Percentiles rank a stretch among this genome's conserved stretches.
These are phyloP conservation scores for Bursaphelenchus okinawaensis DNA, from an alignment of 2,888 invertebrate genomes.

Conservation along the genomic window DNA sequence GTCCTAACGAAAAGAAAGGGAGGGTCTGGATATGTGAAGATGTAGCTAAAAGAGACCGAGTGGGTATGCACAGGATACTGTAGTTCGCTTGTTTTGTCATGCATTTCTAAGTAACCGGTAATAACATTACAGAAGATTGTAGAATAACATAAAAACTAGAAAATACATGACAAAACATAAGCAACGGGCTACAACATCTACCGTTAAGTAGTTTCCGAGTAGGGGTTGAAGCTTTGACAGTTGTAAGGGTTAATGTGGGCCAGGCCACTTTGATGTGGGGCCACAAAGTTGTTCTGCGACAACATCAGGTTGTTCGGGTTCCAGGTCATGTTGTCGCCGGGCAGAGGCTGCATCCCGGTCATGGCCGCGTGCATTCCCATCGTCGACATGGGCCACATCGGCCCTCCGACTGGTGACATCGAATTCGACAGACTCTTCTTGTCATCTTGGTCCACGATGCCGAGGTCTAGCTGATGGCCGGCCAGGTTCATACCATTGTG, in stretches of 20 bases:
- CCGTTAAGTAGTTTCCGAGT: background rate
- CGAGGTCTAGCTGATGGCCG: background rate
- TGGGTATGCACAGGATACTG: too few relatives aligned
- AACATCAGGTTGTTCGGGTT: background rate
- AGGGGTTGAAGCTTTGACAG: background rate
- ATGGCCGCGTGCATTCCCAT: background rate
- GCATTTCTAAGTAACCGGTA: too few relatives aligned
- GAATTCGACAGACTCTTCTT: background rate
- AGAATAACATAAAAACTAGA: too few relatives aligned
- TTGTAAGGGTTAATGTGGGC: background rate
- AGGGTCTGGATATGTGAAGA: too few relatives aligned
- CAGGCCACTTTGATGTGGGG: background rate
- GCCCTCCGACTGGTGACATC: background rate
- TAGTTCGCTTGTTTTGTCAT: too few relatives aligned
- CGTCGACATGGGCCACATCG: background rate
- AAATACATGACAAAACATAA: background rate
- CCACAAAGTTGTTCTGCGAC: background rate
- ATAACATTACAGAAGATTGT: too few relatives aligned
- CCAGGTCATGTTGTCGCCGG: background rate
- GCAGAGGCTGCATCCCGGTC: background rate
- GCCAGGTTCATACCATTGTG: background rate
- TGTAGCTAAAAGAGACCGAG: too few relatives aligned
- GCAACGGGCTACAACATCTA: background rate
- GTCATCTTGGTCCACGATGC: background rate
- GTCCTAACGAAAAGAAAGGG: too few relatives aligned